These are phyloP conservation scores for Apodemia duryi DNA, from an alignment of 2,888 invertebrate genomes.

Conservation along the genomic window DNA sequence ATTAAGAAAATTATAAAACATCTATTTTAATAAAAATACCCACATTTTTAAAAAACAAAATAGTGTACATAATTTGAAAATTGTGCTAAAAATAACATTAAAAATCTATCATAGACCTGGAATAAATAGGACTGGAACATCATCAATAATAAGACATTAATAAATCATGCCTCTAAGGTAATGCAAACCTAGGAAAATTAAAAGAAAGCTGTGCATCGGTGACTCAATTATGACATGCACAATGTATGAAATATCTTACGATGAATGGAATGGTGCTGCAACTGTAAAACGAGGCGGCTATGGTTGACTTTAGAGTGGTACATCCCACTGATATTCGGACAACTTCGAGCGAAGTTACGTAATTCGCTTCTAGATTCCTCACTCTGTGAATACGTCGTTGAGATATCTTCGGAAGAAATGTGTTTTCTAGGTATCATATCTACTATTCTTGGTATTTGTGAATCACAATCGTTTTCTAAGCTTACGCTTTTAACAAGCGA, in stretches of 20 bases:
- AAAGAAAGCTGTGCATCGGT: conserved; percentile 6
- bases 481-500: conserved; percentile 34
- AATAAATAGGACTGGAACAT: not conserved
- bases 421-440: conserved; percentile 4
- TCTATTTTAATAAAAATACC: no score
- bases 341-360: not conserved
- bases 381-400: conserved; percentile 20
- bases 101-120: not conserved
- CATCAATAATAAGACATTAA: no score
- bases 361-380: conserved; percentile 6
- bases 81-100: conserved; percentile 9
- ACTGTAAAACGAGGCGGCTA: conserved; percentile 31
- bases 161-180: conserved; percentile 9
- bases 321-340: conserved; percentile 1
- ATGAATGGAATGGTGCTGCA: conserved; percentile 36
- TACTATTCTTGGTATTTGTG: conserved; percentile 9
- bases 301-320: conserved; percentile 9
- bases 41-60: not conserved
- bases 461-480: conserved; percentile 6
- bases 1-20: no score
- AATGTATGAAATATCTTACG: conserved; percentile 57
- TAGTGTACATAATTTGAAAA: not conserved
- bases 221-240: conserved; percentile 46
- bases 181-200: conserved; percentile 5
- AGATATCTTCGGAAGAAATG: conserved; percentile 32